phyloP scores from a whole-genome alignment of 1,140 invertebrate genomes.

The Frieseomelitta varia region DNA sequence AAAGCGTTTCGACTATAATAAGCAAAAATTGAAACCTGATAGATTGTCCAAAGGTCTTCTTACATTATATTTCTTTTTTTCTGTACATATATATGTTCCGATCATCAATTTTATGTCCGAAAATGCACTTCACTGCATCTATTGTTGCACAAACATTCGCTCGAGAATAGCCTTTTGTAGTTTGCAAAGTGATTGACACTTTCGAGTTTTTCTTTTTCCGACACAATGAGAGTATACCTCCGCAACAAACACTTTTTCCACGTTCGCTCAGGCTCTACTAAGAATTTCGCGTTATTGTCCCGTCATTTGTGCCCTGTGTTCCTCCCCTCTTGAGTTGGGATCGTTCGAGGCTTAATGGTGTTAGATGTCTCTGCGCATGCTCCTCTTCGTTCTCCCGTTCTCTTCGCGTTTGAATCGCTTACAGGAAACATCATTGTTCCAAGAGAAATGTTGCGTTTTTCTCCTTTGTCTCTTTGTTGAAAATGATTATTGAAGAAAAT shows the following conservation, averaged over 20 bases:
- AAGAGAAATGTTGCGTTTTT: neutral
- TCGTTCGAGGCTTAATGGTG: constrained; percentile 27
- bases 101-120: neutral
- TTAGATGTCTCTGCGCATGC: constrained; percentile 49
- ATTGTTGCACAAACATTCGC: neutral
- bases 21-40: constrained; percentile 33
- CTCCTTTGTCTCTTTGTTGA: neutral
- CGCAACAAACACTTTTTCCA: neutral
- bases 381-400: constrained; percentile 16
- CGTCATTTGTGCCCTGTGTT: constrained; percentile 30
- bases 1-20: constrained; percentile 1
- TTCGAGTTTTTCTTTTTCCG: neutral
- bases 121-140: neutral
- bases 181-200: neutral
- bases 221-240: neutral
- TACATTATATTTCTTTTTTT: neutral
- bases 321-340: constrained; percentile 1
- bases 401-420: neutral
- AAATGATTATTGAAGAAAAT: neutral
- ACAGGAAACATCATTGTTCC: neutral
- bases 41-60: neutral
- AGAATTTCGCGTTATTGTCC: constrained; percentile 5
- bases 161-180: neutral
- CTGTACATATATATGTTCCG: too few species aligned
- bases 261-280: constrained; percentile 34